Conservation (phyloP, 2,888 invertebrate genomes). For the Bhutanitis thaidina region DNA sequence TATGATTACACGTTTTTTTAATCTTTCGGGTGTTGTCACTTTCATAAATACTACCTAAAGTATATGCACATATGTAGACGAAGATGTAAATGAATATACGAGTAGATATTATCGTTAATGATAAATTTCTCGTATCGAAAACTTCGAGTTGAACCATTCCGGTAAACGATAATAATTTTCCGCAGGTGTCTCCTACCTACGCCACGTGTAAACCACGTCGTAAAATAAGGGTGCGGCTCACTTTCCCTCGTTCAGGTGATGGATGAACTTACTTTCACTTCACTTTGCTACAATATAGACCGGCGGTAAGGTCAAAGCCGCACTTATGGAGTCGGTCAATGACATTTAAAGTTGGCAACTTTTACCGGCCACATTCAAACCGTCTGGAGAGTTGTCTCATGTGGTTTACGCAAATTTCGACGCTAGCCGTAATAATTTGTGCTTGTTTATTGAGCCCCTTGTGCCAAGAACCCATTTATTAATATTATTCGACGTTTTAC, state of each 20-base stretch:
- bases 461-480: neutral
- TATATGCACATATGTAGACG: too few species aligned
- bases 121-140: neutral
- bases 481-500: neutral
- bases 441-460: slow-evolving; percentile 11
- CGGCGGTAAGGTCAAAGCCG: slow-evolving; percentile 38
- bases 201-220: slow-evolving; percentile 14
- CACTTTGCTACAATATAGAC: slow-evolving; percentile 42
- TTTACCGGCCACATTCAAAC: slow-evolving; percentile 36
- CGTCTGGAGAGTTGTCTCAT: slow-evolving; percentile 23
- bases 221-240: slow-evolving; percentile 38
- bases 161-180: neutral
- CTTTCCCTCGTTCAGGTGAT: slow-evolving; percentile 43
- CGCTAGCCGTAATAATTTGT: slow-evolving; percentile 11
- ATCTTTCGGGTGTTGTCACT: too few species aligned
- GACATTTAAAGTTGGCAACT: slow-evolving; percentile 39
- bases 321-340: slow-evolving; percentile 32
- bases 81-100: too few species aligned
- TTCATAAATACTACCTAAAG: too few species aligned
- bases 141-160: neutral
- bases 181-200: slow-evolving; percentile 4
- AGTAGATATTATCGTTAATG: neutral
- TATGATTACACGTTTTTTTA: too few species aligned
- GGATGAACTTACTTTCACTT: slow-evolving; percentile 49
- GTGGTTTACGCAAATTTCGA: slow-evolving; percentile 16